Conservation (phyloP, 2,113 vertebrate species). For the Callaeas wilsoni region DNA sequence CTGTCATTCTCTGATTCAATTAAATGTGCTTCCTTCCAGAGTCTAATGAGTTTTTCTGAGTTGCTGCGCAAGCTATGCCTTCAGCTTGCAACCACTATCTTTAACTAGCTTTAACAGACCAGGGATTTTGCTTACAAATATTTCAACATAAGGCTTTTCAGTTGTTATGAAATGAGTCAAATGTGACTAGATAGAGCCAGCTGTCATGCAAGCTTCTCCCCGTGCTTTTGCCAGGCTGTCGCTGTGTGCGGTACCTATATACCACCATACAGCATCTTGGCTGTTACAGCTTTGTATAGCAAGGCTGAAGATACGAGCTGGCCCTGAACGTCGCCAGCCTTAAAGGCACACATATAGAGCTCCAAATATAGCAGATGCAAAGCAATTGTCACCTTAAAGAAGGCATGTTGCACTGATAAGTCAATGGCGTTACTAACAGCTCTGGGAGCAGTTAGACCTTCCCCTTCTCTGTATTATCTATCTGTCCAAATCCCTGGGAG, state of each 20-base stretch:
- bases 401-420: not conserved
- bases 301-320: not conserved
- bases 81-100: not conserved
- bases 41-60: not conserved
- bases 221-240: not conserved
- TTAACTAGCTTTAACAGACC: not conserved
- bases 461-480: not conserved
- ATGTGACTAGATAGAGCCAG: conserved; percentile 32
- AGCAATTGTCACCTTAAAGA: not conserved
- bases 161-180: conserved; percentile 44
- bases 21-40: not conserved
- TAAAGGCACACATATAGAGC: not conserved
- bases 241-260: not conserved
- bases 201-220: conserved; percentile 31
- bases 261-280: not conserved
- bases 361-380: not conserved
- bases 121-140: conserved; percentile 42
- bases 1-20: not conserved
- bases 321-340: not conserved
- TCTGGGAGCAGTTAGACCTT: not conserved
- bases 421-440: rapidly evolving
- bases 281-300: not conserved
- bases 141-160: conserved; percentile 46
- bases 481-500: not conserved
- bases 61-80: not conserved